A percentile compares a stretch with the other conserved stretches of the same genome.
phyloP scores from a whole-genome alignment of 2,888 invertebrate genomes.

The Agapostemon virescens region DNA sequence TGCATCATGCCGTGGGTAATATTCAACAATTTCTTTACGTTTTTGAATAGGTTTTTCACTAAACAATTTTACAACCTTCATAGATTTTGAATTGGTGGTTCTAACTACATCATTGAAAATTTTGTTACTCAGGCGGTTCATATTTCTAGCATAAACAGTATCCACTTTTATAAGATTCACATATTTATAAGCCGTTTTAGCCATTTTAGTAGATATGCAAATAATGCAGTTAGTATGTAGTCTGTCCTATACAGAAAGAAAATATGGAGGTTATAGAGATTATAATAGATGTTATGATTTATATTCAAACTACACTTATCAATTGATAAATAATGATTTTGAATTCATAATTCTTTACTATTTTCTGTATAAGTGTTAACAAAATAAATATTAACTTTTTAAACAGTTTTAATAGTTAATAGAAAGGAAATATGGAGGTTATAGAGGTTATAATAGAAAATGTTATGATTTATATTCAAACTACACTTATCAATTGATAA shows the following conservation, averaged over 20 bases:
- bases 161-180: conserved; percentile 85
- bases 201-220: conserved; percentile 75
- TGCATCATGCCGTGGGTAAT: conserved; percentile 93
- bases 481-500: background rate
- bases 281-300: background rate
- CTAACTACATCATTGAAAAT: conserved; percentile 94
- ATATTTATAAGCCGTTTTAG: conserved; percentile 86
- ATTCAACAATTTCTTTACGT: conserved; percentile 87
- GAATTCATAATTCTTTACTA: background rate
- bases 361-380: background rate
- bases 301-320: background rate
- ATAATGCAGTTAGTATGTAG: background rate
- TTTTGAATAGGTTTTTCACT: conserved; percentile 88
- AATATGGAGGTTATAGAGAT: conserved; percentile 27
- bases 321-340: background rate
- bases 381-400: background rate
- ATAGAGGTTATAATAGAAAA: background rate
- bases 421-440: too few relatives aligned
- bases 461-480: background rate
- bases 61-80: conserved; percentile 91
- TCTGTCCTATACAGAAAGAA: background rate
- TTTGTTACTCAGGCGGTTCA: conserved; percentile 91
- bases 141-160: conserved; percentile 91
- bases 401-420: background rate
- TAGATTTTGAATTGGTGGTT: conserved; percentile 87